Conservation (phyloP, 1,140 invertebrate species). For the Ceratosolen solmsi region DNA sequence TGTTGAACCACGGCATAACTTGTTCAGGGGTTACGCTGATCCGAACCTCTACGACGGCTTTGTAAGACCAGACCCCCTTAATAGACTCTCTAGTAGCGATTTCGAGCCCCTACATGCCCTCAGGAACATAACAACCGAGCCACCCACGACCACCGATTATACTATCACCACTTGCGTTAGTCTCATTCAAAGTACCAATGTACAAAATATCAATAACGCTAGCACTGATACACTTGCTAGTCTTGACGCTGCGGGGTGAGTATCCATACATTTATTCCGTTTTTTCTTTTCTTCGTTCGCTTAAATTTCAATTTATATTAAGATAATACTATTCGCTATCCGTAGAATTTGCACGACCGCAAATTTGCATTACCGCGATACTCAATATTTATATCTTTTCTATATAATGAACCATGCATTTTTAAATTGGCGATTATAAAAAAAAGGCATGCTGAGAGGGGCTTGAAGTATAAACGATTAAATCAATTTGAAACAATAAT, state of each 20-base stretch:
- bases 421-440: no score
- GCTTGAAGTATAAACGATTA: no score
- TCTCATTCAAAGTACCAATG: constrained; percentile 73
- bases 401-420: no score
- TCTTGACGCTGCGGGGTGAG: constrained; percentile 81
- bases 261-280: not conserved
- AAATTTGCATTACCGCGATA: no score
- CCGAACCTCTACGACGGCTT: constrained; percentile 86
- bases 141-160: constrained; percentile 73
- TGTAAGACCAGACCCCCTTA: constrained; percentile 85
- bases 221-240: constrained; percentile 83
- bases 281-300: not conserved
- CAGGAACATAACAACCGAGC: constrained; percentile 74
- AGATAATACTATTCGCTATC: no score
- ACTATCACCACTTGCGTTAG: constrained; percentile 75
- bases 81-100: constrained; percentile 68
- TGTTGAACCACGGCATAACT: constrained; percentile 86
- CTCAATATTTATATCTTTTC: no score
- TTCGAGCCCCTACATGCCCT: not conserved
- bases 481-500: no score
- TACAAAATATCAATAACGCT: constrained; percentile 75
- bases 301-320: not conserved
- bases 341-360: not conserved
- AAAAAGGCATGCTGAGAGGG: no score
- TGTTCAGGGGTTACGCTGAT: constrained; percentile 88